Evolutionary conservation across 2,113 vertebrate genomes (phyloP).

Genomic region (Anarrhichthys ocellatus): DNA sequence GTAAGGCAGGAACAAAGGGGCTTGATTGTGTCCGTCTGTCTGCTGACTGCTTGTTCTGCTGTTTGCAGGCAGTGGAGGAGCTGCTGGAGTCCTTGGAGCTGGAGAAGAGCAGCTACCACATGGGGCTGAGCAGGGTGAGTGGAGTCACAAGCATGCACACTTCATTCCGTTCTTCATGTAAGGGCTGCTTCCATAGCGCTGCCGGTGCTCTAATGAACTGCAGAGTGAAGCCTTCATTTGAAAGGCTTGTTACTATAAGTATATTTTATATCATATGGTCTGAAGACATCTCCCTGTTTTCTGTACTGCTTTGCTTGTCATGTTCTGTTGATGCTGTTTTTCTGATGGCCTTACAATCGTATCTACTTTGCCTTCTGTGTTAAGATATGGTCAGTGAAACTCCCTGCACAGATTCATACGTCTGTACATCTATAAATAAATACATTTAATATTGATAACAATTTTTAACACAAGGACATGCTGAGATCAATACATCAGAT

Average conservation of each 20-base stretch:
- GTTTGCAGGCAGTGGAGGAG: conserved; percentile 92
- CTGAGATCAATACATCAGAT: background rate
- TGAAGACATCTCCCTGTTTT: background rate
- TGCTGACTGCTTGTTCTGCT: conserved; percentile 51
- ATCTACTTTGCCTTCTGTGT: background rate
- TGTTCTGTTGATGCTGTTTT: background rate
- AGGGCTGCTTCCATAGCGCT: background rate
- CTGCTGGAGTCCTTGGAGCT: conserved; percentile 94
- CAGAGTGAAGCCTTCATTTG: background rate
- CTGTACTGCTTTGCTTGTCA: background rate
- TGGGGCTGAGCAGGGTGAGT: conserved; percentile 95
- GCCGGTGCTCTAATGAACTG: background rate
- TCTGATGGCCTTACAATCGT: background rate
- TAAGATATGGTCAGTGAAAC: background rate
- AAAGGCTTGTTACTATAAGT: background rate
- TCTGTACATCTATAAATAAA: background rate
- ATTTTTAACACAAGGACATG: background rate
- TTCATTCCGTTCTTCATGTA: background rate
- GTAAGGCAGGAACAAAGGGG: conserved; percentile 6
- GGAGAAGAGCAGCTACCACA: conserved; percentile 95
- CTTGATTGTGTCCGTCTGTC: conserved; percentile 18
- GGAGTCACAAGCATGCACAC: background rate
- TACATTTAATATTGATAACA: background rate
- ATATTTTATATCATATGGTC: background rate
- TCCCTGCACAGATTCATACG: background rate